Conservation (phyloP, 2,113 vertebrate genomes). For the Dolichallabes microphthalmus region DNA sequence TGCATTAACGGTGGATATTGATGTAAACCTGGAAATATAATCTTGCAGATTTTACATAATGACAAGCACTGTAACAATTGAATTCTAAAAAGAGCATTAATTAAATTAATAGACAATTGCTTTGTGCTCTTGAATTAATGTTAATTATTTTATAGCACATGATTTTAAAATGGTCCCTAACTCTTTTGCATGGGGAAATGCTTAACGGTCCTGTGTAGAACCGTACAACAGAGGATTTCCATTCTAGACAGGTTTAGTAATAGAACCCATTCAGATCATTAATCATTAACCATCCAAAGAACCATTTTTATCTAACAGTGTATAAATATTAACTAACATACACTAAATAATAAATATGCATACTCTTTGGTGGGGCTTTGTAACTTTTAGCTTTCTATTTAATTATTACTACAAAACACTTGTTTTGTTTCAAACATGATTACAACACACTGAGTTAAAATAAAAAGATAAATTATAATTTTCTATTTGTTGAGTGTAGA, state of each 20-base stretch:
- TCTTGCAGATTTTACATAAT: neutral
- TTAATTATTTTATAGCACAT: neutral
- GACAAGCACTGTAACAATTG: neutral
- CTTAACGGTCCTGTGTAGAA: neutral
- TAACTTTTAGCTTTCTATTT: neutral
- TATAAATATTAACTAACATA: neutral
- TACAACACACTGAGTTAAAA: neutral
- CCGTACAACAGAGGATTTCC: neutral
- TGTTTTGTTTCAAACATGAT: no score
- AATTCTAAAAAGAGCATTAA: neutral
- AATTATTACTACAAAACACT: neutral
- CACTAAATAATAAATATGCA: neutral
- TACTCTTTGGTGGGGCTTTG: neutral
- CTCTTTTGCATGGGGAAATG: no score
- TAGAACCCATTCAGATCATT: neutral
- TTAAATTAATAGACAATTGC: neutral
- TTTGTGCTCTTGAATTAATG: neutral
- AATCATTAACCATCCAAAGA: slow-evolving; percentile 6
- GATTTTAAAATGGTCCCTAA: neutral
- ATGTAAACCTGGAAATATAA: neutral
- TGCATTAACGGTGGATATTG: neutral
- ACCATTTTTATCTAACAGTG: neutral
- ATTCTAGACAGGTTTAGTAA: neutral
- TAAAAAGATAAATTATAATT: neutral
- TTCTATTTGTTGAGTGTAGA: neutral